Percentiles rank a stretch among this genome's conserved stretches.
These are phyloP conservation scores for Tinamus major DNA, from an alignment of 2,797 vertebrate species.

Conservation along the genomic window DNA sequence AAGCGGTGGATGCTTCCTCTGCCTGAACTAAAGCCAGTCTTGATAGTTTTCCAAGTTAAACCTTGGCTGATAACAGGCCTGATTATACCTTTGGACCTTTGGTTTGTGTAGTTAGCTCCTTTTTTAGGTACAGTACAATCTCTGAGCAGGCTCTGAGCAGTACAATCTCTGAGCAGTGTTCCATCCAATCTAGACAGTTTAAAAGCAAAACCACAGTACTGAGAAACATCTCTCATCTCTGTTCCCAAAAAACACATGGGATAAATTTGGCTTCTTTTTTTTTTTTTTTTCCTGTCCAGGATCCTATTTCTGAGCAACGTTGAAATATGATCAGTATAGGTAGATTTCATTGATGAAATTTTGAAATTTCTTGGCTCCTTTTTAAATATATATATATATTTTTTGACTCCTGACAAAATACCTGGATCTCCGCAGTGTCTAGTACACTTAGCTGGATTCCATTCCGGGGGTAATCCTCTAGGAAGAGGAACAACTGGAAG, in stretches of 20 bases:
- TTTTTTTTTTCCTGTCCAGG: background rate
- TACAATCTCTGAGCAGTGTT: background rate
- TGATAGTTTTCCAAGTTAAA: conserved; percentile 68
- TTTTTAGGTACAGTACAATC: background rate
- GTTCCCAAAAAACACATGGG: conserved; percentile 1
- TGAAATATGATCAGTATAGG: conserved; percentile 3
- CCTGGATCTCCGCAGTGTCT: conserved; percentile 19
- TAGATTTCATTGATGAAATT: background rate
- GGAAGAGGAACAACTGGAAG: background rate
- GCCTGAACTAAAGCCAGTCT: conserved; percentile 52
- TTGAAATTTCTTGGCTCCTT: background rate
- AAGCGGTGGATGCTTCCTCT: conserved; percentile 50
- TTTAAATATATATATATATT: no score
- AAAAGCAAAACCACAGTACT: conserved; percentile 6
- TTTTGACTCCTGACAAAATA: conserved; percentile 49
- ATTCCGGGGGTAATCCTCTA: background rate
- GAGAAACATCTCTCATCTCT: background rate
- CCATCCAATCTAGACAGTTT: no score
- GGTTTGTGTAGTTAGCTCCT: conserved; percentile 45
- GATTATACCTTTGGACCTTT: conserved; percentile 68
- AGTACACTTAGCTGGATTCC: background rate
- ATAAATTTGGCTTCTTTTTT: conserved; percentile 6
- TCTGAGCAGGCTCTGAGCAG: conserved; percentile 18
- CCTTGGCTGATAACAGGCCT: conserved; percentile 63
- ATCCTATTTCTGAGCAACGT: background rate